Base-by-base conservation (phyloP, 2,888 invertebrate species). In the Thymelicus sylvestris region DNA sequence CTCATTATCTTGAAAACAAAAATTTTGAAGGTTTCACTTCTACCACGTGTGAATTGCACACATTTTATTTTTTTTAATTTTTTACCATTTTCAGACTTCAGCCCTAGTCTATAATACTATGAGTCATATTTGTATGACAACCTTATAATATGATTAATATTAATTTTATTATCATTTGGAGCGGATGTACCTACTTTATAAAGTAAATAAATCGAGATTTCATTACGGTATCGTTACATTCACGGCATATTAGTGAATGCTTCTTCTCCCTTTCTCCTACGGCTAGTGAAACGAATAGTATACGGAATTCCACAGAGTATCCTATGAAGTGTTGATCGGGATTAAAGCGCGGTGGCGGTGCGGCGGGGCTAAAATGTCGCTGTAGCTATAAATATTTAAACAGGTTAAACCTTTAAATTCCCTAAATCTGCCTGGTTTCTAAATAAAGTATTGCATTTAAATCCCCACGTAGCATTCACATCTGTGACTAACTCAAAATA, bases 261-360 rank as follows among this genome's bases (percentile, higher is more conserved):
- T 62, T 31, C 44, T 38, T 63, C 68, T 63, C 63, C n/a, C 62
- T 68, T 63, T 57, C 44, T 63, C 63, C 57, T 19, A 47, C 44
- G 55, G 4, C 0, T 8, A 55, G 55, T 55, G 63, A 68, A 68
- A 63, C 41, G 57, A 57, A 63, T 6, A 39, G 63, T 15, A 31
- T 19, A 69, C 63, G 63, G 57, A 64, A 69, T 69, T 69, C 63
- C 68, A 67, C 52, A 48, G 68, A 69, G 57, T 69, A 69, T 69
- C 68, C 63, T 69, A 64, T 63, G 68, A 68, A 69, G 55, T 69
- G 68, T 69, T 69, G 68, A 64, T 69, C 68, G 68, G 55, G 63
- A 57, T 39, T 63, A 50, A 52, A 39, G 63, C 55, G 48, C n/a
- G 68, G 68, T 63, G 57, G 8, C 41, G 39, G 57, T 63, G 8